Conservation (phyloP, 1,140 invertebrate genomes). For the Saccostrea glomerata region DNA sequence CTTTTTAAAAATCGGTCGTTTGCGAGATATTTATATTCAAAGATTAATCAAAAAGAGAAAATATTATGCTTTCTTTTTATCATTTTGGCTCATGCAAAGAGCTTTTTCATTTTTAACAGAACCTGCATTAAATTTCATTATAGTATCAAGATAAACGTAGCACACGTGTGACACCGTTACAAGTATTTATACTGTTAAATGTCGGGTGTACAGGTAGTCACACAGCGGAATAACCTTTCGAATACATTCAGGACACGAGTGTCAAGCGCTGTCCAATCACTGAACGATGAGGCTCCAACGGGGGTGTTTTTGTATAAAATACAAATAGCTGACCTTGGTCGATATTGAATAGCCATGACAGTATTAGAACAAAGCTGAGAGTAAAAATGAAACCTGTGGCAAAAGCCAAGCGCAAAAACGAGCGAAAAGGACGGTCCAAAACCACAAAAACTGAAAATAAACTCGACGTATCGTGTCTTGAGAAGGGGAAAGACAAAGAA, state of each 20-base stretch:
- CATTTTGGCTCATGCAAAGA: no score
- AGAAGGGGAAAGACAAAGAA: background rate
- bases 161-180: no score
- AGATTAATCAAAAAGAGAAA: no score
- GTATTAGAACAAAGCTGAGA: background rate
- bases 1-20: no score
- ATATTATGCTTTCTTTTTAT: no score
- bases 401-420: background rate
- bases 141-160: no score
- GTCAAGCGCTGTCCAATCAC: background rate
- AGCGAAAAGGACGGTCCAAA: background rate
- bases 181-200: background rate
- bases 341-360: background rate
- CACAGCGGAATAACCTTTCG: slow-evolving; percentile 15
- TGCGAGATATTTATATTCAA: no score
- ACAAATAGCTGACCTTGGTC: slow-evolving; percentile 21
- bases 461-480: background rate
- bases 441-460: background rate
- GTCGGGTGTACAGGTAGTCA: background rate
- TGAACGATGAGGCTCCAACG: background rate
- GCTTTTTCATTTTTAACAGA: no score
- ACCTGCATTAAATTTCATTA: no score
- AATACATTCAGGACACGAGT: slow-evolving; percentile 6
- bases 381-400: slow-evolving; percentile 1
- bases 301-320: background rate